Evolutionary conservation across 1,140 invertebrate genomes (phyloP).

Genomic region (Cydia pomonella): DNA sequence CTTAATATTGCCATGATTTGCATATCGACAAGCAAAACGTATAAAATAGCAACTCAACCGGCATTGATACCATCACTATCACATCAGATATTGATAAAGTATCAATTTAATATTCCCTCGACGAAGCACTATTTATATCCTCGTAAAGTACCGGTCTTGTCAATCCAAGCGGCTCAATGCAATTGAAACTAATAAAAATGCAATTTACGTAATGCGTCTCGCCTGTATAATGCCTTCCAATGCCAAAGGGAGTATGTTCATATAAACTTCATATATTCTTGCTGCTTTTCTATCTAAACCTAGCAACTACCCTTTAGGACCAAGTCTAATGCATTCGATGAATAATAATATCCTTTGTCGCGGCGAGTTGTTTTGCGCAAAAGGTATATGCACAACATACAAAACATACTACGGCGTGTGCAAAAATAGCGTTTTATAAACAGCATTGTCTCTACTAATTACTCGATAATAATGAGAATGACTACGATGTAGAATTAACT

Average conservation of each 20-base stretch:
- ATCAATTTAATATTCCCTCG: constrained; percentile 3
- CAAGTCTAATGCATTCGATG: constrained; percentile 58
- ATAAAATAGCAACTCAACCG: background rate
- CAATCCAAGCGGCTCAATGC: constrained; percentile 49
- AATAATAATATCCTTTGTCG: constrained; percentile 62
- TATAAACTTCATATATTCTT: background rate
- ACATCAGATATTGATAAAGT: background rate
- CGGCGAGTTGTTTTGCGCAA: constrained; percentile 48
- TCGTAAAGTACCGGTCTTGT: constrained; percentile 35
- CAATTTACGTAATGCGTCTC: constrained; percentile 64
- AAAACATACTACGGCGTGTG: background rate
- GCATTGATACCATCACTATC: background rate
- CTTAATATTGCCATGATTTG: background rate
- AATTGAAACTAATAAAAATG: constrained; percentile 68
- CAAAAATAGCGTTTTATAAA: too few relatives aligned
- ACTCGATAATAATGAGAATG: too few relatives aligned
- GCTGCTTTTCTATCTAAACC: background rate
- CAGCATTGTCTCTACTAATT: too few relatives aligned
- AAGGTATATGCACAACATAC: background rate
- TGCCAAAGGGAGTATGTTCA: background rate
- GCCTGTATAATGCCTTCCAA: constrained; percentile 46
- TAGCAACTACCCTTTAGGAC: constrained; percentile 57
- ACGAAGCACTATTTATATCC: background rate
- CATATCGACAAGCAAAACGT: background rate
- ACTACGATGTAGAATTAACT: too few relatives aligned